A percentile compares a stretch with the other conserved stretches of the same genome.
These are phyloP conservation scores for Telmatochromis brichardi DNA, from an alignment of 2,113 vertebrate genomes.

Conservation along the genomic window DNA sequence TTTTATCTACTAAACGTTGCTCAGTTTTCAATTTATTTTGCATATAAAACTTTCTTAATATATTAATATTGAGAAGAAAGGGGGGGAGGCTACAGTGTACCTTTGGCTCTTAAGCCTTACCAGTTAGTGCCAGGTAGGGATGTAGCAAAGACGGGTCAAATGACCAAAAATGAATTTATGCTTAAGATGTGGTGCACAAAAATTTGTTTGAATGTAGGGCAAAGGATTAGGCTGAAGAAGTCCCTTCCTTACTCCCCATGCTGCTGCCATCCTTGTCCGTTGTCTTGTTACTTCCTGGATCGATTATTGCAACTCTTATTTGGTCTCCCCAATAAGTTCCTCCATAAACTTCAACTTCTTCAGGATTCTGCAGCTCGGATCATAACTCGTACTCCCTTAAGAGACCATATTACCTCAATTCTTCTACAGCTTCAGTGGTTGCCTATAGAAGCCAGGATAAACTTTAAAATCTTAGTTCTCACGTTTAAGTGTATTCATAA, in stretches of 20 bases:
- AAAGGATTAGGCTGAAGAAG: background rate
- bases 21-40: background rate
- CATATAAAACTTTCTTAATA: background rate
- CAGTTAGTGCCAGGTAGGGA: background rate
- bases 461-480: background rate
- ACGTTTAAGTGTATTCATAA: background rate
- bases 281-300: fast-evolving
- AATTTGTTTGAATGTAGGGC: background rate
- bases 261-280: background rate
- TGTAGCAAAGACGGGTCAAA: background rate
- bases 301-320: background rate
- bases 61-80: background rate
- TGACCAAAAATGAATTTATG: background rate
- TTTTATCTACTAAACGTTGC: background rate
- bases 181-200: background rate
- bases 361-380: too few species aligned
- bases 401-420: too few species aligned
- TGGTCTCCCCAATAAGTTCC: background rate
- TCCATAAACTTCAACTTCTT: too few species aligned
- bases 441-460: background rate
- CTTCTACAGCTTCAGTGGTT: too few species aligned
- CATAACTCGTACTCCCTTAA: too few species aligned
- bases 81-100: fast-evolving
- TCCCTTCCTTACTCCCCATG: background rate
- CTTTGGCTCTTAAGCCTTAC: background rate